phyloP scores from a whole-genome alignment of 1,140 invertebrate species.

The Xylocopa sonorina region DNA sequence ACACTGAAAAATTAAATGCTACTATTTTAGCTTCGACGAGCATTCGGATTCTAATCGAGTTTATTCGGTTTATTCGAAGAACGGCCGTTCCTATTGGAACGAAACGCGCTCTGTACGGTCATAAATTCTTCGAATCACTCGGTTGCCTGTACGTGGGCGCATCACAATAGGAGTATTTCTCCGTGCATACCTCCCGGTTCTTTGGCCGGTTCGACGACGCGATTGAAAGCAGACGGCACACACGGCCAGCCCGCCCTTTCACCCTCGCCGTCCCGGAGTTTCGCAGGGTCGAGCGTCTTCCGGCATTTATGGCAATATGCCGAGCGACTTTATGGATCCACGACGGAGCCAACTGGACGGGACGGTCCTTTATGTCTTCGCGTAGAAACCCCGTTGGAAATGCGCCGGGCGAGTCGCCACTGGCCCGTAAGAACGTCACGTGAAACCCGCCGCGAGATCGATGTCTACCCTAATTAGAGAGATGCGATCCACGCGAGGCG shows the following conservation, averaged over 20 bases:
- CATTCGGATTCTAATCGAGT: not conserved
- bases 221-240: conserved; percentile 39
- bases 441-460: not conserved
- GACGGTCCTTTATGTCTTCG: conserved; percentile 3
- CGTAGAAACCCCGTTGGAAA: not conserved
- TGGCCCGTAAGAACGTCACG: not conserved
- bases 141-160: not conserved
- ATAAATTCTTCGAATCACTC: conserved; percentile 24
- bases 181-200: conserved; percentile 2
- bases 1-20: too few relatives aligned
- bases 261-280: conserved; percentile 18
- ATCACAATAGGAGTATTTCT: not conserved
- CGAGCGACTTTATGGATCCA: conserved; percentile 56
- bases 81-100: not conserved
- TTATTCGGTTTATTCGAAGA: not conserved
- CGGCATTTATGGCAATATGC: conserved; percentile 56
- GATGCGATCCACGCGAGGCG: not conserved
- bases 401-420: not conserved
- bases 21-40: not conserved
- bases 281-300: conserved; percentile 21
- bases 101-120: conserved; percentile 5
- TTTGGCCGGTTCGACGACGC: not conserved
- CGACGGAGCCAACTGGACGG: conserved; percentile 2
- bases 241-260: conserved; percentile 29
- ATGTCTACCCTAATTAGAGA: conserved; percentile 14